Percentiles rank a stretch among this genome's conserved stretches.
Conservation (phyloP, 1,140 invertebrate genomes). For the Zaprionus gabonicus region DNA sequence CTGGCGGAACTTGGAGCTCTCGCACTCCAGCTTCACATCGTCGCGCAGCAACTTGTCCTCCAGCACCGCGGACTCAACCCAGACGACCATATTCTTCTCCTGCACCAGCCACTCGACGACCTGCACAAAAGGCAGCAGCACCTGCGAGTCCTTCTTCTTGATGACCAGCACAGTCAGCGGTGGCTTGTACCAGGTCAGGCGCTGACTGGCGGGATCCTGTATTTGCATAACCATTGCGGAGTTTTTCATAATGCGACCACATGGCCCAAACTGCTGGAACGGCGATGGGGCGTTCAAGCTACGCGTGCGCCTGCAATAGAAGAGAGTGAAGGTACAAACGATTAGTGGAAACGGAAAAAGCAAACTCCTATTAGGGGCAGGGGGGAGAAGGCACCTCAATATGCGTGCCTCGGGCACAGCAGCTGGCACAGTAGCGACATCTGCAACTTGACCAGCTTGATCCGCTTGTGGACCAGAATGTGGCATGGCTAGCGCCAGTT, state of each 20-base stretch:
- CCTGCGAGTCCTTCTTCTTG: conserved; percentile 96
- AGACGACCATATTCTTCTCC: conserved; percentile 98
- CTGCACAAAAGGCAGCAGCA: conserved; percentile 95
- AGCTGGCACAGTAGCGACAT: conserved; percentile 1
- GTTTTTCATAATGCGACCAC: conserved; percentile 97
- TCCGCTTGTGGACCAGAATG: conserved; percentile 25
- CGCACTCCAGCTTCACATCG: conserved; percentile 85
- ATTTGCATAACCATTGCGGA: conserved; percentile 98
- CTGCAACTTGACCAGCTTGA: conserved; percentile 29
- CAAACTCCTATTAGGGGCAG: no score
- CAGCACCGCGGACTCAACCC: conserved; percentile 94
- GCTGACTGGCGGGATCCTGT: conserved; percentile 97
- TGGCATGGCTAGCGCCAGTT: conserved; percentile 44
- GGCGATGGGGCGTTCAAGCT: conserved; percentile 96
- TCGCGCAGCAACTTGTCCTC: conserved; percentile 91
- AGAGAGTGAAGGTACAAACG: conserved; percentile 1
- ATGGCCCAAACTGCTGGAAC: conserved; percentile 97
- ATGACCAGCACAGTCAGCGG: conserved; percentile 97
- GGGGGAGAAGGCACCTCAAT: conserved; percentile 44
- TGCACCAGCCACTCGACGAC: conserved; percentile 96
- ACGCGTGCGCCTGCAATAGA: conserved; percentile 92
- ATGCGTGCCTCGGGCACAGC: conserved; percentile 49
- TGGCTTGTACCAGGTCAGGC: conserved; percentile 97
- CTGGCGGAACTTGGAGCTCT: conserved; percentile 67
- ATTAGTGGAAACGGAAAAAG: neutral